These are phyloP conservation scores for Eclectus roratus DNA, from an alignment of 2,113 vertebrate species.

Conservation along the genomic window DNA sequence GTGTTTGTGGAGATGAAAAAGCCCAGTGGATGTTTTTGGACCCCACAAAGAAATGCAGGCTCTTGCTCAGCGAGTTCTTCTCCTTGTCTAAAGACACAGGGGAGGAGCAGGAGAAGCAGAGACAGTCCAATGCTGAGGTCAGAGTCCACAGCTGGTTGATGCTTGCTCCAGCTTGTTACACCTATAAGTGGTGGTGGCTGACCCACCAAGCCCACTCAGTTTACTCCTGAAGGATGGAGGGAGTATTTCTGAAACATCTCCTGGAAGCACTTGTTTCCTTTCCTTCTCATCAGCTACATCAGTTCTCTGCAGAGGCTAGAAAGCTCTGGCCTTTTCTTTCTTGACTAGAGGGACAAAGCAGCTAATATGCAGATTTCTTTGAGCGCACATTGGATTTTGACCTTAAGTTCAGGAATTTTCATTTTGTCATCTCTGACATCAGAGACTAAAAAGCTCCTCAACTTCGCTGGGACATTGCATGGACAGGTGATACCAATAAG, in stretches of 20 bases:
- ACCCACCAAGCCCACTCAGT: not conserved
- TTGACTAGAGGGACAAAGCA: not conserved
- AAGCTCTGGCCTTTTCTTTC: not conserved
- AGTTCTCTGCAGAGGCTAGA: not conserved
- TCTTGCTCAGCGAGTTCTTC: not conserved
- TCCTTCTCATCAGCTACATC: not conserved
- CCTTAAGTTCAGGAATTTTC: not conserved
- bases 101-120: not conserved
- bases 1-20: not conserved
- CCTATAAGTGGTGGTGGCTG: not conserved
- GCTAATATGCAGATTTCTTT: not conserved
- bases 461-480: not conserved
- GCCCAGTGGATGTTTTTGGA: not conserved
- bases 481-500: not conserved
- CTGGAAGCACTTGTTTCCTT: not conserved
- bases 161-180: not conserved
- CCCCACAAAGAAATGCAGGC: not conserved
- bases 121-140: not conserved
- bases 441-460: not conserved
- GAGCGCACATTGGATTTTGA: not conserved
- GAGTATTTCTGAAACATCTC: not conserved
- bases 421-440: not conserved
- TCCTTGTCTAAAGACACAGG: not conserved
- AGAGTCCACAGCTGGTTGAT: not conserved
- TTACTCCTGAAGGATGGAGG: not conserved